Evolutionary conservation across 2,888 invertebrate genomes (phyloP).

Genomic region (Polyploca ridens): DNA sequence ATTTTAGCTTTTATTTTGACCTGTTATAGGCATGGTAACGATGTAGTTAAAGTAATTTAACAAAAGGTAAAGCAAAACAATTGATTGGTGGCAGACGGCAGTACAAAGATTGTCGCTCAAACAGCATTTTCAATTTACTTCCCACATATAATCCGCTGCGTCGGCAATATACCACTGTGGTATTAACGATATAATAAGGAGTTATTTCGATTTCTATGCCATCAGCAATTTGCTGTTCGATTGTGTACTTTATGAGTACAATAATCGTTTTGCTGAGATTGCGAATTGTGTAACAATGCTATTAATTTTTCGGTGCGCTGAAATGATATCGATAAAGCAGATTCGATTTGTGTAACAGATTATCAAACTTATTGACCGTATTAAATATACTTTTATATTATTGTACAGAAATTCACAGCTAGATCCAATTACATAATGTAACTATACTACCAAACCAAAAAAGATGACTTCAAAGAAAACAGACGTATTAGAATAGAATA

Average conservation of each 20-base stretch:
- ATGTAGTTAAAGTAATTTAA: neutral
- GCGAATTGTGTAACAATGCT: neutral
- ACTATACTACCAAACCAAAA: too few species aligned
- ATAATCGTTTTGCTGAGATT: slow-evolving; percentile 11
- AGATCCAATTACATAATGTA: too few species aligned
- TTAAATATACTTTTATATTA: too few species aligned
- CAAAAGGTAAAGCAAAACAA: slow-evolving; percentile 17
- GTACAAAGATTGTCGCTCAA: slow-evolving; percentile 18
- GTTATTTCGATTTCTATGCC: slow-evolving; percentile 46
- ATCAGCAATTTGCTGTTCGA: slow-evolving; percentile 27
- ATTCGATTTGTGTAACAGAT: neutral
- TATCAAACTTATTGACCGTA: too few species aligned
- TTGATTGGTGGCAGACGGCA: slow-evolving; percentile 23
- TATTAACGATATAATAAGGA: slow-evolving; percentile 59
- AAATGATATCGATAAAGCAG: too few species aligned
- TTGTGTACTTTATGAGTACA: neutral
- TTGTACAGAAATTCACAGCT: too few species aligned
- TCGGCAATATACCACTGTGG: slow-evolving; percentile 49
- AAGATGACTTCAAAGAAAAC: too few species aligned
- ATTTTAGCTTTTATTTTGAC: too few species aligned
- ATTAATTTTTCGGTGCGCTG: neutral
- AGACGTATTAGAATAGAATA: too few species aligned
- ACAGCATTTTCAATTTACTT: slow-evolving; percentile 36
- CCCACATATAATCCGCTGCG: slow-evolving; percentile 41
- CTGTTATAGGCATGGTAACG: too few species aligned